Conservation (phyloP, 2,113 vertebrate species). For the Sylvilagus bachmani region DNA sequence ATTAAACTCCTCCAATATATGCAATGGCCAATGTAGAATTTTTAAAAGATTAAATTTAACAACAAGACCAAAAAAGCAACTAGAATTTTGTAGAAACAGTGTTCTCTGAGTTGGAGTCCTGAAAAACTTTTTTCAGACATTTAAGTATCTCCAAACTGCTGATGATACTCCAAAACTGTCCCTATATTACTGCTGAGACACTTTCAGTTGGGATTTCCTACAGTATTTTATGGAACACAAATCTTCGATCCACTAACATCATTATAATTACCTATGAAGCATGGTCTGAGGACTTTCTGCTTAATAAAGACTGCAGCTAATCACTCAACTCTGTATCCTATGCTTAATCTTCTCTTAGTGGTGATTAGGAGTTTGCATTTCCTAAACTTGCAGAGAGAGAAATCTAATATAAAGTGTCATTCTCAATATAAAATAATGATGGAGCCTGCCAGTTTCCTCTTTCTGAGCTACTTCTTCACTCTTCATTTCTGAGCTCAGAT, state of each 20-base stretch:
- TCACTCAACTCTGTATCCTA: background rate
- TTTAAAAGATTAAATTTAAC: background rate
- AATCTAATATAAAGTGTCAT: background rate
- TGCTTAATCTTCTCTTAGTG: background rate
- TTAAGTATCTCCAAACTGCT: background rate
- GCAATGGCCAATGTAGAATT: background rate
- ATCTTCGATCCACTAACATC: background rate
- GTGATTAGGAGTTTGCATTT: background rate
- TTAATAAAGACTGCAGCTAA: background rate
- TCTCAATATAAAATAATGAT: background rate
- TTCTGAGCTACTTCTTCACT: background rate
- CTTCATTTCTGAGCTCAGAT: background rate
- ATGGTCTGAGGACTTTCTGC: background rate
- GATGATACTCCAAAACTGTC: background rate
- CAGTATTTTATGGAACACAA: background rate
- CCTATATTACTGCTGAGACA: background rate
- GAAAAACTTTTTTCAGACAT: background rate
- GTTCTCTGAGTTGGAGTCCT: background rate
- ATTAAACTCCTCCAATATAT: background rate
- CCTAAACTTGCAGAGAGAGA: background rate
- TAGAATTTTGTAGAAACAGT: background rate
- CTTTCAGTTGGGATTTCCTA: background rate
- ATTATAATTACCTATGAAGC: background rate
- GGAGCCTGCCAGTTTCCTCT: background rate
- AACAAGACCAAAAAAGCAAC: background rate